Base-by-base conservation (phyloP, 2,113 vertebrate species). In the Heliornis fulica region DNA sequence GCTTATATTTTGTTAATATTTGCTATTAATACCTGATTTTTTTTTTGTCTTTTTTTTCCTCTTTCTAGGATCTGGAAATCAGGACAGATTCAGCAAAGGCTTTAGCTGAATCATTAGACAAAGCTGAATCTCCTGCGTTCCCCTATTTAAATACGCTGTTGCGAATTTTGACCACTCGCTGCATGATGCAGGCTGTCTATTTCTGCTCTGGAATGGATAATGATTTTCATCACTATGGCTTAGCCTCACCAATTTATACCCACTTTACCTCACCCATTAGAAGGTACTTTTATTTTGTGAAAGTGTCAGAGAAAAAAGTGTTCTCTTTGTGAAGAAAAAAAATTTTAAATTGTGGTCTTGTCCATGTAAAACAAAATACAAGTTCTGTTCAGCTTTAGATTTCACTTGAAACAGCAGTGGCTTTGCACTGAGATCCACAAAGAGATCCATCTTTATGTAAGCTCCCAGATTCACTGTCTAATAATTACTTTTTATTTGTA, bases 141-240 rank as follows among this genome's bases (percentile, higher is more conserved):
- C 98, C 98, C 0, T 99, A 99, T 92, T 98, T 99, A 43, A 99
- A 99, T 91, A 99, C 98, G 1, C 97, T 99, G 13, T 89, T 99
- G 94, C 98, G 99, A 81, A 99, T 99, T 97, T 95, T 99, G 93
- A 95, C 99, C 79, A 99, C 99, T 45, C 99, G 99, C 83, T 99
- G 99, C 97, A 99, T 99, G 99, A 99, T 99, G 99, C 99, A 99
- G 95, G 99, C 99, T 3, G 98, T 99, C 57, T 99, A 99, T 96
- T 99, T 99, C 95, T 99, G 99, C 95, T 99, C 99, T 1, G 99
- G 99, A 83, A 99, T 99, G 99, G 99, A 99, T 96, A 99, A 83
- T 28, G 99, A 99, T 94, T 99, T 99, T 93, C 99, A 99, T 97
- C 99, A 99, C 95, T 99, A 99, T 21, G 99, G 99, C 87, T 98